phyloP scores from a whole-genome alignment of 2,888 invertebrate genomes.

The Dryobotodes eremita region DNA sequence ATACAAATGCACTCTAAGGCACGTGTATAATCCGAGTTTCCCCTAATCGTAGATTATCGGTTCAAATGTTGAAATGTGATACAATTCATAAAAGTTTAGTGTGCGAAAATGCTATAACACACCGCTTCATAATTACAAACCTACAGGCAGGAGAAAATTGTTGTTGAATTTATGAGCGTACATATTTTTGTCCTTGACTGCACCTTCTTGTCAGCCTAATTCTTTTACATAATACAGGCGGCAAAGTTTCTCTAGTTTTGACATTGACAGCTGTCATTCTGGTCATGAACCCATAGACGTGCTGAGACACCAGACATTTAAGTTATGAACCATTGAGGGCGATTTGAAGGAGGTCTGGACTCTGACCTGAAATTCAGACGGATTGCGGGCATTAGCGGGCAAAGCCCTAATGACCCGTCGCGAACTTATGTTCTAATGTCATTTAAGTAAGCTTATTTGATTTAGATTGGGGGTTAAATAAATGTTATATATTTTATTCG shows the following conservation, averaged over 20 bases:
- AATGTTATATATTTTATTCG: neutral
- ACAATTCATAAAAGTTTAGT: neutral
- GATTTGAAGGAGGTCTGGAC: slow-evolving; percentile 59
- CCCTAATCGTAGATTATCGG: neutral
- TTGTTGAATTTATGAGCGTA: neutral
- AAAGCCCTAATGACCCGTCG: slow-evolving; percentile 24
- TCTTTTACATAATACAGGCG: neutral
- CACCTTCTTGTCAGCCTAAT: slow-evolving; percentile 4
- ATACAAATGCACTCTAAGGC: neutral
- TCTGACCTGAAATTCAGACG: slow-evolving; percentile 42
- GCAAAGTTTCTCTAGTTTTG: slow-evolving; percentile 2
- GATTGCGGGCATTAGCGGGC: slow-evolving; percentile 32
- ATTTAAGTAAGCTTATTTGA: slow-evolving; percentile 11
- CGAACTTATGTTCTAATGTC: slow-evolving; percentile 26
- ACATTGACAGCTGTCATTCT: slow-evolving; percentile 49
- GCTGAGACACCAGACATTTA: slow-evolving; percentile 13
- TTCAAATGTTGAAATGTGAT: neutral
- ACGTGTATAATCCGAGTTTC: no score
- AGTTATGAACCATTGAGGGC: slow-evolving; percentile 38
- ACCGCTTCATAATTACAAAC: neutral
- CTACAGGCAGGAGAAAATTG: neutral
- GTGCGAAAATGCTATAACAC: neutral
- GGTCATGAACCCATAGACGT: slow-evolving; percentile 38
- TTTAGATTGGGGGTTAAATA: neutral
- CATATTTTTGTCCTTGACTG: neutral